These are phyloP conservation scores for Noctua janthina DNA, from an alignment of 2,888 invertebrate genomes.

Conservation along the genomic window DNA sequence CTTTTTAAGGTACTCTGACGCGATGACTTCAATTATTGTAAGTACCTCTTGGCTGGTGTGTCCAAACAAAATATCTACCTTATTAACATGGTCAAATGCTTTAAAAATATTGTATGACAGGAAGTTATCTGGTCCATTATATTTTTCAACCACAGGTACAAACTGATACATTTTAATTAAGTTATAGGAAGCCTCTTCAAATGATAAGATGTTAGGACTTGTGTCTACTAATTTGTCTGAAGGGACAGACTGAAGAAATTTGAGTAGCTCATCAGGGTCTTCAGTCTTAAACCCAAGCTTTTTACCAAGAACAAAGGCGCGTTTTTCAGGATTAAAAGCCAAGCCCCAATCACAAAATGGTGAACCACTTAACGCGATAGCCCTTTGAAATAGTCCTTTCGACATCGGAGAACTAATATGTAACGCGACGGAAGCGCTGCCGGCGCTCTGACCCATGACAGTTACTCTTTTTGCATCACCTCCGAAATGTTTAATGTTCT, in stretches of 20 bases:
- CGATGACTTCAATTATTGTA: neutral
- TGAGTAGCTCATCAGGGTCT: conserved; percentile 25
- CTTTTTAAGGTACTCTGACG: neutral
- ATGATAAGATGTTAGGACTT: conserved; percentile 35
- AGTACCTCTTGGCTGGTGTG: conserved; percentile 20
- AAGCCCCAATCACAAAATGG: conserved; percentile 29
- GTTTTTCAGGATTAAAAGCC: conserved; percentile 31
- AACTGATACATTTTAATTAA: conserved; percentile 22
- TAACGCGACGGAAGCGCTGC: conserved; percentile 27
- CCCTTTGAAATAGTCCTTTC: conserved; percentile 42
- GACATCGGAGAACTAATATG: conserved; percentile 45
- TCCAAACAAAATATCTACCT: conserved; percentile 42
- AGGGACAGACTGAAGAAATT: conserved; percentile 35
- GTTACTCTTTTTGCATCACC: conserved; percentile 40
- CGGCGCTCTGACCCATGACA: conserved; percentile 47
- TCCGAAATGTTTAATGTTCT: conserved; percentile 39
- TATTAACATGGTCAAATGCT: conserved; percentile 11
- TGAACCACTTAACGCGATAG: conserved; percentile 34
- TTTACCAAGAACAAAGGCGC: conserved; percentile 27
- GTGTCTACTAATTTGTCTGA: conserved; percentile 24
- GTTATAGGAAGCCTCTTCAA: conserved; percentile 26
- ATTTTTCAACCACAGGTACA: conserved; percentile 45
- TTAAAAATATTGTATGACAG: conserved; percentile 18
- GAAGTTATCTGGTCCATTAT: conserved; percentile 28
- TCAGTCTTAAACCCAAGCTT: conserved; percentile 25